These are phyloP conservation scores for Geodia barretti DNA, from an alignment of 37 sponge, comb jelly and placozoan species.

Conservation along the genomic window DNA sequence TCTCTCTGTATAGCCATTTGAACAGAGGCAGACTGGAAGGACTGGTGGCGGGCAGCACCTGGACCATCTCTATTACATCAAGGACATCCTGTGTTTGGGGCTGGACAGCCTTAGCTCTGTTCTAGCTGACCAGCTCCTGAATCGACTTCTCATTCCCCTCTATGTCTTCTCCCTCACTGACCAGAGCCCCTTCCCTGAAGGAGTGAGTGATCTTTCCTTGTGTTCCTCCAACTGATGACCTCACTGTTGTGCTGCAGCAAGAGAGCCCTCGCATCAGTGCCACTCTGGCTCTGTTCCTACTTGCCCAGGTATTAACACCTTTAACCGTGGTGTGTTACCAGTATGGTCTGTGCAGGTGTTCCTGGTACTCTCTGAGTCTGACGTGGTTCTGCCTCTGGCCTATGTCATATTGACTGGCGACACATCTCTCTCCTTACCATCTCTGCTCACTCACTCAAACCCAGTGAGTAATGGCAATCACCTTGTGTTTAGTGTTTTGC, in stretches of 20 bases:
- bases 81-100: constrained; percentile 86
- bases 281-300: constrained; percentile 83
- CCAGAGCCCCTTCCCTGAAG: background rate
- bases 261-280: constrained; percentile 71
- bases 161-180: constrained; percentile 72
- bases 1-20: constrained; percentile 65
- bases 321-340: too few species aligned
- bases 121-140: constrained; percentile 70
- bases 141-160: constrained; percentile 91
- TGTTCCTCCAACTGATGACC: background rate
- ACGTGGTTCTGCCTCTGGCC: constrained; percentile 54
- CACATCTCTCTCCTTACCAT: constrained; percentile 35
- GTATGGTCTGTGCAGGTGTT: constrained; percentile 66
- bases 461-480: background rate
- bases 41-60: constrained; percentile 92
- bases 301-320: constrained; percentile 72
- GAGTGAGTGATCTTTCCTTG: background rate
- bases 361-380: constrained; percentile 44
- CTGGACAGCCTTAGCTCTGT: constrained; percentile 68
- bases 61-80: constrained; percentile 94
- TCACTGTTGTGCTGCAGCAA: constrained; percentile 15
- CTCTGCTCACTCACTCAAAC: constrained; percentile 21
- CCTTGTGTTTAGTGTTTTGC: background rate
- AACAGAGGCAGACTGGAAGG: constrained; percentile 70
- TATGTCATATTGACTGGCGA: constrained; percentile 70